phyloP scores from a whole-genome alignment of 2,113 vertebrate species.

The Lates calcarifer region DNA sequence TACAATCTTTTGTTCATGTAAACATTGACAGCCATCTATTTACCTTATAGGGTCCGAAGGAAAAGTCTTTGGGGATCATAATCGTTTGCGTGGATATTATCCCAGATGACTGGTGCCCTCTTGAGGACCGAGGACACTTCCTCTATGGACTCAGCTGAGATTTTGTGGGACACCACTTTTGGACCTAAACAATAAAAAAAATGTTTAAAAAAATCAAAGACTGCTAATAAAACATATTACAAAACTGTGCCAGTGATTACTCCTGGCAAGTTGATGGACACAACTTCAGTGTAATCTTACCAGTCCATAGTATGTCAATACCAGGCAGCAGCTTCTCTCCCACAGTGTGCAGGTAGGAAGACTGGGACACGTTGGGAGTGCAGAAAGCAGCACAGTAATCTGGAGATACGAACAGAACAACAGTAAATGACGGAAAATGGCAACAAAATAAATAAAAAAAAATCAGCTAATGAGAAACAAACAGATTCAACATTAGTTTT shows the following conservation, averaged over 20 bases:
- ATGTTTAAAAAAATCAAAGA: too few species aligned
- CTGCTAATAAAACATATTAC: neutral
- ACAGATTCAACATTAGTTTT: neutral
- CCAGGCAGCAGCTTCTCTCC: slow-evolving; percentile 93
- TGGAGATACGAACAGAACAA: slow-evolving; percentile 65
- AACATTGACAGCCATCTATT: neutral
- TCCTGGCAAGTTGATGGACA: accelerated
- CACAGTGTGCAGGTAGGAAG: slow-evolving; percentile 93
- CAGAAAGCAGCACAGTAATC: slow-evolving; percentile 97
- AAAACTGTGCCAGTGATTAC: too few species aligned
- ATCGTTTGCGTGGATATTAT: slow-evolving; percentile 99
- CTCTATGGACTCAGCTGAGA: slow-evolving; percentile 96
- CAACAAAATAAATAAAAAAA: neutral
- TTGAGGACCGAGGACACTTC: slow-evolving; percentile 95
- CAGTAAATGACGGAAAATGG: neutral
- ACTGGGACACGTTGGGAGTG: slow-evolving; percentile 91
- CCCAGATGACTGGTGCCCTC: slow-evolving; percentile 97
- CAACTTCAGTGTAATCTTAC: slow-evolving; percentile 73
- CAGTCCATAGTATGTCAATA: slow-evolving; percentile 98
- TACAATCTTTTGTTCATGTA: neutral
- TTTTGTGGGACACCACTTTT: slow-evolving; percentile 97
- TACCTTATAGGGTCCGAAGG: slow-evolving; percentile 93
- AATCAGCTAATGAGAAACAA: neutral
- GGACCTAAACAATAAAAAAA: slow-evolving; percentile 86
- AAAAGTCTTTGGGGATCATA: slow-evolving; percentile 98